Evolutionary conservation across 2,888 invertebrate species (phyloP), one percentile per base, ranked within the genome.

Genomic region (Ormyrus nitidulus): DNA sequence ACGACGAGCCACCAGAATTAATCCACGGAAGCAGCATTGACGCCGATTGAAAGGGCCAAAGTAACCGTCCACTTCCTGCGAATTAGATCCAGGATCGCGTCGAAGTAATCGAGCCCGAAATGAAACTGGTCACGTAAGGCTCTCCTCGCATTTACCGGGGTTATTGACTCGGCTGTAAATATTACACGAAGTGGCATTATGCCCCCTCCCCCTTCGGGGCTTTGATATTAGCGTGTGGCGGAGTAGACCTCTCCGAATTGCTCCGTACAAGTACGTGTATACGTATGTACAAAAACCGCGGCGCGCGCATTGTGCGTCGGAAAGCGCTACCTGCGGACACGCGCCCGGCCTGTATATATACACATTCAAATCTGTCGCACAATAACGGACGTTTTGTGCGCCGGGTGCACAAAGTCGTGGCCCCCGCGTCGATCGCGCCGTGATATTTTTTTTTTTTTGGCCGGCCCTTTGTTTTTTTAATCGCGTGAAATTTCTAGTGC

Each of bases 121-220:
- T 72, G 53, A 53, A 72, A 51, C 59, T 59, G 34, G 34, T 3
- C 34, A 4, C 34, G 4, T 34, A 34, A 34, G 46, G 48, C 5
- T 6, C 9, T 34, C 34, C 34, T 34, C 34, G 34, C 34, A 70
- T 70, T 73, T 73, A 8, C 72, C 54, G 84, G 85, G 84, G 83
- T 83, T 85, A 87, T 86, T 86, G 86, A 87, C 85, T 85, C 82
- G 75, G 51, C 75, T 80, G 82, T 86, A 84, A 86, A 87, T 87
- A 86, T 86, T 84, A 83, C 86, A 85, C 81, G 82, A 83, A 58
- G 78, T 70, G 82, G 79, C 82, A 86, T 86, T 85, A 85, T 86
- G 83, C 59, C 13, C 34, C 34, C 34, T 1, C 4, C 34, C 34
- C 34, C 4, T 4, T 3, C 34, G 34, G 34, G 34, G 34, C 34